A percentile compares a stretch with the other conserved stretches of the same genome.
Evolutionary conservation across 1,140 invertebrate species (phyloP).

Genomic region (Rhagoletis pomonella): DNA sequence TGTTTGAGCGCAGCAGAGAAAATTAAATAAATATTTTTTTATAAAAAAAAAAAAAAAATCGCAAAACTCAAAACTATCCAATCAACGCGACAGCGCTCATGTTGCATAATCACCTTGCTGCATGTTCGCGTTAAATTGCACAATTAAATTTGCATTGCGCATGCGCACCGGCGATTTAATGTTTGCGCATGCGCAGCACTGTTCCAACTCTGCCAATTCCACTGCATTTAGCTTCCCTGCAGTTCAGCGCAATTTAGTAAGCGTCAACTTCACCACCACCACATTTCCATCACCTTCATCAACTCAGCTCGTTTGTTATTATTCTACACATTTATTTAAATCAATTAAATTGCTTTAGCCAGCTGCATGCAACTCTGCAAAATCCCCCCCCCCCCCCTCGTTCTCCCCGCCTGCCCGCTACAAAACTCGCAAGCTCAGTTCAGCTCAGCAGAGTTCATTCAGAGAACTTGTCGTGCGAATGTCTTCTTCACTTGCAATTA

Average conservation of each 20-base stretch:
- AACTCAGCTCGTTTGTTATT: constrained; percentile 36
- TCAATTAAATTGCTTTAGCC: constrained; percentile 47
- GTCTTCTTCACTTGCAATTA: constrained; percentile 32
- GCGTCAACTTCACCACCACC: constrained; percentile 28
- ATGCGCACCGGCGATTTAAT: too few relatives aligned
- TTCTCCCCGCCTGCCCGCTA: neutral
- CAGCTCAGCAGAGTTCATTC: neutral
- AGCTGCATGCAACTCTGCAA: neutral
- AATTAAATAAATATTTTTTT: neutral
- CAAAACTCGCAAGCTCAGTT: too few relatives aligned
- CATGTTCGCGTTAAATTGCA: constrained; percentile 48
- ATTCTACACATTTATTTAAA: constrained; percentile 44
- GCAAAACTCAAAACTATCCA: neutral
- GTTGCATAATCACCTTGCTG: constrained; percentile 27
- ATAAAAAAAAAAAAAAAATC: neutral
- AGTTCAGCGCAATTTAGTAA: neutral
- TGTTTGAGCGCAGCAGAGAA: neutral
- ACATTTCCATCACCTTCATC: constrained; percentile 19
- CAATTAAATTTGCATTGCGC: constrained; percentile 35
- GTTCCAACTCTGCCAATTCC: neutral
- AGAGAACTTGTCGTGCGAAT: neutral
- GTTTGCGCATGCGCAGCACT: constrained; percentile 32
- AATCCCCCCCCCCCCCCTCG: neutral
- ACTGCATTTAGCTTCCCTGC: neutral
- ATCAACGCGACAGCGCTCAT: neutral